Evolutionary conservation across 2,113 vertebrate species (phyloP).

Genomic region (Puma concolor): DNA sequence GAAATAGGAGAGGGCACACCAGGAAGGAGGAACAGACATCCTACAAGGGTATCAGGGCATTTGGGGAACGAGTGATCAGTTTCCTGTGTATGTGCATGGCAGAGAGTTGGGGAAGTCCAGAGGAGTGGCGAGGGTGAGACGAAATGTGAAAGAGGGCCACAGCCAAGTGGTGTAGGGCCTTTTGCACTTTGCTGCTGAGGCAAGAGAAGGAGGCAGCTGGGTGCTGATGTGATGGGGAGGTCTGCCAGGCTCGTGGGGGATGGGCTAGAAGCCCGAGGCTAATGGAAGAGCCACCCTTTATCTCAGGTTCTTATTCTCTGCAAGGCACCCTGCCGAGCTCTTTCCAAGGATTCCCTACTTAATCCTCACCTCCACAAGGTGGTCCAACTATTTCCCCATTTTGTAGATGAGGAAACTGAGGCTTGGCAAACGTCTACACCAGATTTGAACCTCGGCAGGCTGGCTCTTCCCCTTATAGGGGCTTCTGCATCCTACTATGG

Average conservation of each 20-base stretch:
- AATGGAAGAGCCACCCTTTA: background rate
- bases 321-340: background rate
- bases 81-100: accelerated
- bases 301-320: background rate
- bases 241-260: accelerated
- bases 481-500: background rate
- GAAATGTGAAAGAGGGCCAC: accelerated
- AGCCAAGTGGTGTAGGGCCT: accelerated
- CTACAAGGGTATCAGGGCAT: background rate
- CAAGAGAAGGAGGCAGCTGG: background rate
- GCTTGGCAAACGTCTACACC: background rate
- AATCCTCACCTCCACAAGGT: background rate
- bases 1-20: background rate
- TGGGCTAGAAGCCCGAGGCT: accelerated
- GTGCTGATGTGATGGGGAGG: background rate
- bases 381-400: background rate
- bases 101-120: accelerated
- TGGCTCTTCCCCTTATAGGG: background rate
- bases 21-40: background rate
- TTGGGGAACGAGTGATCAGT: background rate
- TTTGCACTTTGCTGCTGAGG: accelerated
- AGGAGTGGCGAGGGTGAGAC: too few relatives aligned
- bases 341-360: background rate
- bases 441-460: background rate
- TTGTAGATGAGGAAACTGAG: background rate